Evolutionary conservation across 1,140 invertebrate genomes (phyloP).

Genomic region (Dermatophagoides farinae): DNA sequence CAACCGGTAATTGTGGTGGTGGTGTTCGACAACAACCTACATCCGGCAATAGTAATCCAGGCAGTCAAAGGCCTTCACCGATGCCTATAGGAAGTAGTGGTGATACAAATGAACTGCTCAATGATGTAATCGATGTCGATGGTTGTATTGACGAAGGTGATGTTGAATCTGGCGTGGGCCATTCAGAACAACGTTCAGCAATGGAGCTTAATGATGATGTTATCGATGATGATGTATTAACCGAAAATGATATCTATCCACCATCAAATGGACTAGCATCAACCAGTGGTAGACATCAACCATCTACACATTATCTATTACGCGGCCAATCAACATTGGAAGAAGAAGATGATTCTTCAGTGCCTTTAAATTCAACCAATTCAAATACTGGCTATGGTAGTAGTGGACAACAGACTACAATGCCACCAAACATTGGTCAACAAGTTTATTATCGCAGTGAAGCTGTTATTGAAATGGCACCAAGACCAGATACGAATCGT

Average conservation of each 20-base stretch:
- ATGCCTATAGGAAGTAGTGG: not conserved
- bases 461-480: constrained; percentile 40
- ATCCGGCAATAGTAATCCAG: not conserved
- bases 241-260: not conserved
- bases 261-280: not conserved
- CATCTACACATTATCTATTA: not conserved
- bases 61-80: not conserved
- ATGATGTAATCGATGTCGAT: not conserved
- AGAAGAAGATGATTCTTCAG: constrained; percentile 5
- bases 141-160: constrained; percentile 4
- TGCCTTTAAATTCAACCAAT: not conserved
- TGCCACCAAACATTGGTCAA: constrained; percentile 12
- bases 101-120: not conserved
- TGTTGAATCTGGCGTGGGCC: constrained; percentile 1
- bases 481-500: not conserved
- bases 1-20: too few relatives aligned
- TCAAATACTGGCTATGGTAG: constrained; percentile 2
- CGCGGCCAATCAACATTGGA: constrained; percentile 6
- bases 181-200: not conserved
- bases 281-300: not conserved
- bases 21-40: too few relatives aligned
- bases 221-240: not conserved
- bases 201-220: constrained; percentile 1
- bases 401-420: constrained; percentile 15
- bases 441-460: constrained; percentile 29